Evolutionary conservation across 2,113 vertebrate species (phyloP).

Genomic region (Pseudorasbora parva): DNA sequence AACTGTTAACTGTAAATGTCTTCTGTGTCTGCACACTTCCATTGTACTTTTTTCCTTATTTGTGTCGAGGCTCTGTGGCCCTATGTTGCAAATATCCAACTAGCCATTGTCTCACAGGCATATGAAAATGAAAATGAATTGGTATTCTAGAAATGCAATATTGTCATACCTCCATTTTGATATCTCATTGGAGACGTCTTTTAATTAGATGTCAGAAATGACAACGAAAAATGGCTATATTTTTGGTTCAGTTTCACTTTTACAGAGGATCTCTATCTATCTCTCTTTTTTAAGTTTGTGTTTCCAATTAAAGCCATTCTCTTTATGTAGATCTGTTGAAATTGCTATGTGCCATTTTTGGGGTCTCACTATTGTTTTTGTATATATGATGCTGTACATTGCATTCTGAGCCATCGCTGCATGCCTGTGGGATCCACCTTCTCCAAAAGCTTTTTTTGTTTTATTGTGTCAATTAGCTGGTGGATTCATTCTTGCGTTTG

Average conservation of each 20-base stretch:
- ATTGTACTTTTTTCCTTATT: slow-evolving; percentile 70
- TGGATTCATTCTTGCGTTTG: slow-evolving; percentile 98
- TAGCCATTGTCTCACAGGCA: slow-evolving; percentile 67
- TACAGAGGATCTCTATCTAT: slow-evolving; percentile 83
- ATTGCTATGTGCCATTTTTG: slow-evolving; percentile 92
- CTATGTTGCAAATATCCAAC: slow-evolving; percentile 69
- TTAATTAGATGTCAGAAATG: slow-evolving; percentile 77
- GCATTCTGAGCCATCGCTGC: slow-evolving; percentile 95
- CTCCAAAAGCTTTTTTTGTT: slow-evolving; percentile 78
- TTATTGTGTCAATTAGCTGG: slow-evolving; percentile 94
- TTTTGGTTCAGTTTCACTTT: slow-evolving; percentile 82
- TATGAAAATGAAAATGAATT: slow-evolving; percentile 70
- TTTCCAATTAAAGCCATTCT: slow-evolving; percentile 49
- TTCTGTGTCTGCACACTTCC: slow-evolving; percentile 79
- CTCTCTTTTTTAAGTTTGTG: slow-evolving; percentile 70
- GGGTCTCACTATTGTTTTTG: slow-evolving; percentile 90
- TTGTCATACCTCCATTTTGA: slow-evolving; percentile 82
- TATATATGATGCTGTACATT: slow-evolving; percentile 97
- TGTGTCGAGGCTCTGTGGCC: slow-evolving; percentile 72
- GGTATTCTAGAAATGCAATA: slow-evolving; percentile 83
- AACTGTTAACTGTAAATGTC: slow-evolving; percentile 78
- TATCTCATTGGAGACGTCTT: slow-evolving; percentile 78
- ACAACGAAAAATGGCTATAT: slow-evolving; percentile 73
- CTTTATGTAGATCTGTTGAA: slow-evolving; percentile 82
- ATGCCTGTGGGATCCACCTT: slow-evolving; percentile 82